Conservation (phyloP, 2,888 invertebrate species). For the Hydroisotoma schaefferi region DNA sequence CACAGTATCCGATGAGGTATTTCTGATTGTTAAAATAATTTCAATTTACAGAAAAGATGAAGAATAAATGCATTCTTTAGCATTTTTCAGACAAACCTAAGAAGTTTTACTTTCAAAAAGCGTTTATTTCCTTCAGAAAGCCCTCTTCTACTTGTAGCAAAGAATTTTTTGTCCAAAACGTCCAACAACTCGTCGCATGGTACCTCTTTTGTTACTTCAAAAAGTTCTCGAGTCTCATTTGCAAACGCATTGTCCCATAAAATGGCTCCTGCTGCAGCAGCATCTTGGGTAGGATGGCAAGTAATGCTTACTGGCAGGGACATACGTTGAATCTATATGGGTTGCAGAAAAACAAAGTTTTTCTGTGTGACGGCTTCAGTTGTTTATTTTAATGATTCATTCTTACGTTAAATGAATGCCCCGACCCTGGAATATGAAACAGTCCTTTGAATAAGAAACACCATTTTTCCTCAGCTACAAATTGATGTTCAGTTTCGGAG, state of each 20-base stretch:
- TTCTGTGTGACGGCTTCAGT: not conserved
- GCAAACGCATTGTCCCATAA: slow-evolving; percentile 31
- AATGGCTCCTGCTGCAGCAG: slow-evolving; percentile 17
- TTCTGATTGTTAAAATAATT: not conserved
- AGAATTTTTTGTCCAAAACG: slow-evolving; percentile 13
- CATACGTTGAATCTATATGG: slow-evolving; percentile 10
- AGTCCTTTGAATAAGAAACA: slow-evolving; percentile 20
- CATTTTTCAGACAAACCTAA: slow-evolving; percentile 9
- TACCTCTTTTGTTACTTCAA: slow-evolving; percentile 20
- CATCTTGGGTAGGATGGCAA: slow-evolving; percentile 25
- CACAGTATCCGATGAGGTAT: slow-evolving; percentile 6
- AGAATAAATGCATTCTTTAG: not conserved
- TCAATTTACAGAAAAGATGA: not conserved
- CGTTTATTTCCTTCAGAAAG: slow-evolving; percentile 10
- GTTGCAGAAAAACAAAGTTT: slow-evolving; percentile 7
- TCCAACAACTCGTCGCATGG: slow-evolving; percentile 12
- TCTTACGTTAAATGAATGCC: not conserved
- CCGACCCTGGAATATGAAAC: slow-evolving; percentile 9
- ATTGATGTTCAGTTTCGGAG: not conserved
- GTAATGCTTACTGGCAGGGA: slow-evolving; percentile 24
- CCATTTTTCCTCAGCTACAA: slow-evolving; percentile 22
- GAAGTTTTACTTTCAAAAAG: slow-evolving; percentile 13
- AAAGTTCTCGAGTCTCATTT: not conserved
- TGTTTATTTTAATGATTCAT: not conserved
- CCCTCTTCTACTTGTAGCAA: slow-evolving; percentile 4